Evolutionary conservation across 2,113 vertebrate species (phyloP).

Genomic region (Zosterops pallidus): DNA sequence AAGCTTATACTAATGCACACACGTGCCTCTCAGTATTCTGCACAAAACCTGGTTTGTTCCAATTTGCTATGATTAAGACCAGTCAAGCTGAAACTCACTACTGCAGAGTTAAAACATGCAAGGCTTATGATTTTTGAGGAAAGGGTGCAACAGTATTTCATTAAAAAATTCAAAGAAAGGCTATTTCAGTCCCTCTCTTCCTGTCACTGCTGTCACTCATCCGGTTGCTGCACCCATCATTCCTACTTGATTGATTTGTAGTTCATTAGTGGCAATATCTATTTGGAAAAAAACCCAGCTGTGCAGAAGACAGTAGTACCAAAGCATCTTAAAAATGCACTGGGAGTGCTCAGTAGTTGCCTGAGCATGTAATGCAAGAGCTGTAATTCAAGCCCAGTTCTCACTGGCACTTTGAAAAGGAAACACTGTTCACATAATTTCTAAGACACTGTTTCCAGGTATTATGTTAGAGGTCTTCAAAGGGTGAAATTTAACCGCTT

Average conservation of each 20-base stretch:
- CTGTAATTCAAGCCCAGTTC: not conserved
- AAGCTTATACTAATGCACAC: not conserved
- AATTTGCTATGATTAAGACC: not conserved
- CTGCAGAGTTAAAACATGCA: not conserved
- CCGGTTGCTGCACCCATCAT: not conserved
- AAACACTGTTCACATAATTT: not conserved
- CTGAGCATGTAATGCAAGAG: not conserved
- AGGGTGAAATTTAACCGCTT: not conserved
- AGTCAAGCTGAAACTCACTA: not conserved
- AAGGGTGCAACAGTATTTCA: not conserved
- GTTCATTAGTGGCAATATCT: not conserved
- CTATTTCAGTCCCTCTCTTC: not conserved
- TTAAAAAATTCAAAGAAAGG: not conserved
- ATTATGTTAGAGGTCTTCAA: not conserved
- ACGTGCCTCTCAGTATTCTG: not conserved
- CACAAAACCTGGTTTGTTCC: not conserved
- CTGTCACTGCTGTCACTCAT: not conserved
- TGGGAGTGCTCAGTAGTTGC: not conserved
- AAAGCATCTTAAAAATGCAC: not conserved
- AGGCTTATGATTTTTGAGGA: not conserved
- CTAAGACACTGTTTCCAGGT: not conserved
- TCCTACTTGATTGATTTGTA: not conserved
- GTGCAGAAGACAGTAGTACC: not conserved
- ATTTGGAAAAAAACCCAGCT: not conserved
- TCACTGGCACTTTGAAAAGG: not conserved